Conservation (phyloP, 2,113 vertebrate species). For the human region DNA sequence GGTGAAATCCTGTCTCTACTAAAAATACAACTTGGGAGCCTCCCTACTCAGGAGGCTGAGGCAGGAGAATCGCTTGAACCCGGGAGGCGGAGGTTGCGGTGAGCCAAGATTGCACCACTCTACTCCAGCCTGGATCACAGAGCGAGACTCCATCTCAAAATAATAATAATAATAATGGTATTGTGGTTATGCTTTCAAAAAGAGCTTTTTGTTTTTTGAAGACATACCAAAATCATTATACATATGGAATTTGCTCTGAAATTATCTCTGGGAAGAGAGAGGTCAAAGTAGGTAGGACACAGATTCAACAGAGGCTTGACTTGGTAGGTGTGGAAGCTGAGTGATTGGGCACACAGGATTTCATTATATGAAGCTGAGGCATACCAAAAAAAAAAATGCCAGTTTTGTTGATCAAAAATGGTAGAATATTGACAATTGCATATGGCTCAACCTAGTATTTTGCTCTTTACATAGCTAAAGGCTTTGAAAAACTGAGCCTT, state of each 20-base stretch:
- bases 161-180: neutral
- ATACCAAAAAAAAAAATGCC: neutral
- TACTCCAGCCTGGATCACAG: no score
- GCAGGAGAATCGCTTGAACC: no score
- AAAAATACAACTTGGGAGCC: no score
- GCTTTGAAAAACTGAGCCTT: neutral
- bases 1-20: no score
- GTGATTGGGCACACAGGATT: neutral
- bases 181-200: neutral
- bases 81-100: no score
- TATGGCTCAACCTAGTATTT: neutral
- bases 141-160: no score
- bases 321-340: neutral
- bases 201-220: neutral
- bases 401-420: neutral
- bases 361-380: neutral
- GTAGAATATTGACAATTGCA: neutral
- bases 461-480: neutral
- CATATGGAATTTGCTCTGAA: neutral
- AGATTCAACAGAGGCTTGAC: neutral
- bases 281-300: neutral
- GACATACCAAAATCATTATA: neutral
- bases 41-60: no score
- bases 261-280: neutral
- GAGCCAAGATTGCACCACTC: no score